Evolutionary conservation across 2,113 vertebrate genomes (phyloP), one percentile per base, ranked within the genome.

Genomic region (Rhea americana): DNA sequence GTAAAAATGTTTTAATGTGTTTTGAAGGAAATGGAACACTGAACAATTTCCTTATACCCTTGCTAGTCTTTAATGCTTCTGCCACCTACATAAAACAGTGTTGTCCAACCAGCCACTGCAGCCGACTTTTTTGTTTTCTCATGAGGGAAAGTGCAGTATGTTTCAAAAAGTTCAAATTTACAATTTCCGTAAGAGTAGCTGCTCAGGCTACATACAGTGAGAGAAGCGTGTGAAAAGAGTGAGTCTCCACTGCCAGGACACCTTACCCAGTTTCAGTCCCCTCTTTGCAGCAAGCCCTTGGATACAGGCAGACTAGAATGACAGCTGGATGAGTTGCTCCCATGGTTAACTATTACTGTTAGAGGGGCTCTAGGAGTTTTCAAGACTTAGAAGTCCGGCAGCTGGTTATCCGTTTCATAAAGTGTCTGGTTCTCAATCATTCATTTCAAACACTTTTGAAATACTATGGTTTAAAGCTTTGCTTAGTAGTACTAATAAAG

Each of bases 401-500:
- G 56, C 45, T 84, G 61, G 7, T 74, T 83, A 2, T 53, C 30
- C 4, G 13, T 94, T 86, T 41, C 2, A 1, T 77, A 30, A 83
- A 50, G 25, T 15, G 15, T 62, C 41, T 14, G 14, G 28, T 66
- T 86, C 45, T 66, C 37, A 53, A 1, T 0, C 30, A 41, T 6
- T 79, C 78, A 25, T 76, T 85, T 25, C 4, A 1, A 83, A 14
- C 11, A 6, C 32, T 32, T 15, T 30, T 82, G 45, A 53, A 80
- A 45, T 53, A 28, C 22, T 19, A n/a, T 43, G 39, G 17, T 47
- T 47, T 21, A 66, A 25, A 80, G 39, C 17, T 74, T 35, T 63
- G 24, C 32, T 13, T 43, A 0, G 43, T 30, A 2, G 13, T 24
- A 5, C 25, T 20, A 1, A 1, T 13, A 28, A 66, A 32, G 39